These are phyloP conservation scores for Cepphus grylle DNA, from an alignment of 2,113 vertebrate genomes.

Conservation along the genomic window DNA sequence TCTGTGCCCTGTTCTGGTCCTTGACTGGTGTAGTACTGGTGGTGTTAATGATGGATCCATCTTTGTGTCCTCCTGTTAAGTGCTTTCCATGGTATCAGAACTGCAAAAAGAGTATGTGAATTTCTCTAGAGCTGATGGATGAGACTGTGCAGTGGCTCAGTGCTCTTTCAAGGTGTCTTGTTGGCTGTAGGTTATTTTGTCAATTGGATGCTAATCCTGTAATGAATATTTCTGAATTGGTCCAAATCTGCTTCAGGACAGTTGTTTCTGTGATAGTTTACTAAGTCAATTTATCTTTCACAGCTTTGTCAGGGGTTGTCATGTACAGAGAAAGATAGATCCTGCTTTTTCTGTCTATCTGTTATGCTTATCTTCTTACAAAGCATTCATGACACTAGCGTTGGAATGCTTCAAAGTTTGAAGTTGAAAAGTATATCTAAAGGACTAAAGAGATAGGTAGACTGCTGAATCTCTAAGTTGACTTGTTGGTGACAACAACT, in stretches of 20 bases:
- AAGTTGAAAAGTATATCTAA: background rate
- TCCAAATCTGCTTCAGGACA: constrained; percentile 56
- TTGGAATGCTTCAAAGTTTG: constrained; percentile 24
- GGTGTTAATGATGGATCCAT: background rate
- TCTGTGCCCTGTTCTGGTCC: background rate
- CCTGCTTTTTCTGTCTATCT: background rate
- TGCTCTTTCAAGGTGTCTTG: background rate
- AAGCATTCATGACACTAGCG: background rate
- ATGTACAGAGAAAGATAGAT: background rate
- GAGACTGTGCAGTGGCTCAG: background rate
- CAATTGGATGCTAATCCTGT: constrained; percentile 22
- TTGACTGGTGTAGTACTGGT: background rate
- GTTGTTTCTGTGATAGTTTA: constrained; percentile 44
- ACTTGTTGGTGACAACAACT: background rate
- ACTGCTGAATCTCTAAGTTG: background rate
- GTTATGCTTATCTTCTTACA: background rate
- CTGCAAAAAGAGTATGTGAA: background rate
- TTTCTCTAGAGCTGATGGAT: background rate
- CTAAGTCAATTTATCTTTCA: background rate
- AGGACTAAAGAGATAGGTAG: background rate
- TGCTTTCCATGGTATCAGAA: background rate
- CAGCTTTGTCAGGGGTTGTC: background rate
- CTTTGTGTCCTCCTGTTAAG: background rate
- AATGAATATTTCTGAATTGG: constrained; percentile 35
- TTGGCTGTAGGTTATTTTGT: constrained; percentile 24